A percentile compares a stretch with the other conserved stretches of the same genome.
Conservation (phyloP, 2,888 invertebrate genomes). For the Drosophila barbarae region DNA sequence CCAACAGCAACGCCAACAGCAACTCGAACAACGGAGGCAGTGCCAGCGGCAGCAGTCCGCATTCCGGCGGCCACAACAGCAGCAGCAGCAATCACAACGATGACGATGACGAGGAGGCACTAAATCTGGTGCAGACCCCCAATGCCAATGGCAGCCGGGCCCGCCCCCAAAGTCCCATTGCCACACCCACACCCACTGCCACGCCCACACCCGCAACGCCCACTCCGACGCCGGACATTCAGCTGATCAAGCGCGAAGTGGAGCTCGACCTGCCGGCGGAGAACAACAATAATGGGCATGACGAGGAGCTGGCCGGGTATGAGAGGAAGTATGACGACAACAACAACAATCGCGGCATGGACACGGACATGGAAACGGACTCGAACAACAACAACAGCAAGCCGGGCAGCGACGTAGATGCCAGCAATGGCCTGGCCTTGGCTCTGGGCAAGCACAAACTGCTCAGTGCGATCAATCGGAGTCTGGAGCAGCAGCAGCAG, state of each 20-base stretch:
- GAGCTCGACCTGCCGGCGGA: slow-evolving; percentile 49
- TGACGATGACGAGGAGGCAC: slow-evolving; percentile 74
- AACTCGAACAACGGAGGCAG: slow-evolving; percentile 47
- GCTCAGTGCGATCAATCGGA: slow-evolving; percentile 58
- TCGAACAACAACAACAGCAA: slow-evolving; percentile 71
- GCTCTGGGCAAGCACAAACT: slow-evolving; percentile 63
- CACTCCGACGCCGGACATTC: slow-evolving; percentile 58
- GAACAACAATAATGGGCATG: slow-evolving; percentile 53
- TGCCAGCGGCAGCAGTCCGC: slow-evolving; percentile 37
- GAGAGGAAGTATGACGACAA: slow-evolving; percentile 71
- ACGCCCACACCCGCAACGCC: slow-evolving; percentile 18
- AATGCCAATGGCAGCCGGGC: slow-evolving; percentile 56
- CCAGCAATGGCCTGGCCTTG: slow-evolving; percentile 50
- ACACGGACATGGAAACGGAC: slow-evolving; percentile 66
- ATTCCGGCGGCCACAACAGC: slow-evolving; percentile 36
- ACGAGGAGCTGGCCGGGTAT: slow-evolving; percentile 58
- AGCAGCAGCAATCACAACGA: slow-evolving; percentile 32
- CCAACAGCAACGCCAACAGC: slow-evolving; percentile 56
- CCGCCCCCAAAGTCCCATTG: slow-evolving; percentile 44
- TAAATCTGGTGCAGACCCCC: slow-evolving; percentile 77
- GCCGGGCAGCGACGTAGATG: slow-evolving; percentile 11
- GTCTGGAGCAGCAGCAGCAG: slow-evolving; percentile 50
- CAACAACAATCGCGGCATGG: slow-evolving; percentile 64
- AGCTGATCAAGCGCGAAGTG: slow-evolving; percentile 62
- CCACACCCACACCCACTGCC: slow-evolving; percentile 39